phyloP scores from a whole-genome alignment of 2,797 vertebrate species.

The Novumbra hubbsi region DNA sequence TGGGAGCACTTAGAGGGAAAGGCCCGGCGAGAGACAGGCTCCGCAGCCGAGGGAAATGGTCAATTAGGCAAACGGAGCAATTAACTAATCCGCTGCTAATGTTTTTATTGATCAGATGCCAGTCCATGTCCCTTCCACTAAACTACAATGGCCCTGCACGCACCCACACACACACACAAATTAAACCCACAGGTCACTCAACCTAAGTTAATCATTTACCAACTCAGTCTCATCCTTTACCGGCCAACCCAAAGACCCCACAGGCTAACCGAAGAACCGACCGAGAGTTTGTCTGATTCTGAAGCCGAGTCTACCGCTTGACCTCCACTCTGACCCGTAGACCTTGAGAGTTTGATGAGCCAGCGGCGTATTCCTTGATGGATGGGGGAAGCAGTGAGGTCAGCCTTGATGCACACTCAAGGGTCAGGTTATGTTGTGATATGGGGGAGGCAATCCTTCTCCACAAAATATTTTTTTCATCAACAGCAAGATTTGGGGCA shows the following conservation, averaged over 20 bases:
- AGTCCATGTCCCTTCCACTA: slow-evolving; percentile 49
- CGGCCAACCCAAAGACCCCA: not conserved
- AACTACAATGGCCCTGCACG: slow-evolving; percentile 50
- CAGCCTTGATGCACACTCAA: slow-evolving; percentile 7
- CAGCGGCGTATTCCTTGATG: not conserved
- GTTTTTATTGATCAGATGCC: not conserved
- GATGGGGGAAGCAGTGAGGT: not conserved
- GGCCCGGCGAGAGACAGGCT: slow-evolving; percentile 1
- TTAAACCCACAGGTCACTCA: not conserved
- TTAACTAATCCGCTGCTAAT: not conserved
- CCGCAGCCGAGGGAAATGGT: slow-evolving; percentile 20
- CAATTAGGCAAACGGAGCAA: slow-evolving; percentile 15
- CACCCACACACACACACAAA: not conserved
- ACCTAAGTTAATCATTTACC: not conserved
- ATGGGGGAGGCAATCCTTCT: too few species aligned
- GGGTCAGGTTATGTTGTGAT: too few species aligned
- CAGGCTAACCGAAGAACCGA: not conserved
- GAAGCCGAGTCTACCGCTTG: not conserved
- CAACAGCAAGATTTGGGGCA: too few species aligned
- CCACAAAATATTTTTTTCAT: too few species aligned
- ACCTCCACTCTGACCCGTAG: not conserved
- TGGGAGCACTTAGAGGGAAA: not conserved
- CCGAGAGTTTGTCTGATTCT: not conserved
- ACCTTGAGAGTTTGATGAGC: not conserved
- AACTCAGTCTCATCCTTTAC: not conserved